Conservation (phyloP, 2,888 invertebrate species). For the Syrphus vitripennis region DNA sequence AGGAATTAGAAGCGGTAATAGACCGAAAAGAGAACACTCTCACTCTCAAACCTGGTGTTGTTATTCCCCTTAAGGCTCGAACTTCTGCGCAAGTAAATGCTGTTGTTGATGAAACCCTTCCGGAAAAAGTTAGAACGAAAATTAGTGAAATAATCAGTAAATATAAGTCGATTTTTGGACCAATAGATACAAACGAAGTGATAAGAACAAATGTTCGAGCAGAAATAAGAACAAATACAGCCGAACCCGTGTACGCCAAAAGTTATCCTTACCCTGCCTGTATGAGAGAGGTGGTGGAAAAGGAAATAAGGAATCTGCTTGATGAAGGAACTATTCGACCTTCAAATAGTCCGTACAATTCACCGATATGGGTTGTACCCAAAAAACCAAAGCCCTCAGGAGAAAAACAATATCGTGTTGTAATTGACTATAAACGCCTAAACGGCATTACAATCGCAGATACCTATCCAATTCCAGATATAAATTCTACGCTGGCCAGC, state of each 20-base stretch:
- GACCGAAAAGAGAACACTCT: constrained; percentile 44
- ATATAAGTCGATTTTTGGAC: not conserved
- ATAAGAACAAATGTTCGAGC: too few relatives aligned
- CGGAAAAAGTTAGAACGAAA: not conserved
- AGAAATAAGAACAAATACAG: not conserved
- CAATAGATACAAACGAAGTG: not conserved
- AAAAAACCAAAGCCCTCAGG: too few relatives aligned
- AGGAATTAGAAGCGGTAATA: constrained; percentile 56
- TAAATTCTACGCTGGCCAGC: not conserved
- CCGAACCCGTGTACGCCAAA: not conserved
- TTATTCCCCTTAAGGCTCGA: too few relatives aligned
- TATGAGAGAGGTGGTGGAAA: not conserved
- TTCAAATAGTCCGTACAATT: not conserved
- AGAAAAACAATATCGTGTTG: too few relatives aligned
- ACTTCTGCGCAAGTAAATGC: too few relatives aligned
- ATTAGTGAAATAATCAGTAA: not conserved
- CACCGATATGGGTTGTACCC: too few relatives aligned
- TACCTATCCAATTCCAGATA: not conserved
- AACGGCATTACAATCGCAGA: not conserved
- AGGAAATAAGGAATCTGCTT: not conserved
- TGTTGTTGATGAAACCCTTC: too few relatives aligned
- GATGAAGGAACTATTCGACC: not conserved
- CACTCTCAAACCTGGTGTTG: too few relatives aligned
- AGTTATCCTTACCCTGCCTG: too few relatives aligned
- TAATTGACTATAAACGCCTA: too few relatives aligned